Base-by-base conservation (phyloP, 2,797 vertebrate species). In the Poecilia gillii region DNA sequence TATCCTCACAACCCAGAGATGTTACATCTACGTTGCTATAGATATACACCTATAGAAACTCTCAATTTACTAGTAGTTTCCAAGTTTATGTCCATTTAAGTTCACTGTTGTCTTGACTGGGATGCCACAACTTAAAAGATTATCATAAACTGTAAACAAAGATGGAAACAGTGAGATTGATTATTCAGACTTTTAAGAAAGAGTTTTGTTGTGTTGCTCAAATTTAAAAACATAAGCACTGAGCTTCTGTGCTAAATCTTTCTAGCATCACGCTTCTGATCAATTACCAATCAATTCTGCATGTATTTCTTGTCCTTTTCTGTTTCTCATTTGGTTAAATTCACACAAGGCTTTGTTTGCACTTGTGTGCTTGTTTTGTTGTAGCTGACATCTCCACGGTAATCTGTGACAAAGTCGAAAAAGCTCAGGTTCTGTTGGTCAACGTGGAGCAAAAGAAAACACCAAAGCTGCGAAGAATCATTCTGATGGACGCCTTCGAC, bases 381-480 rank as follows among this genome's bases (percentile, higher is more conserved):
- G 23, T 94, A 99, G 98, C 98, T 47, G 97, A 99, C 83, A 98
- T 99, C 88, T 96, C 97, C 88, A 99, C 96, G 0, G 98, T 99
- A 76, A 97, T 99, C 70, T 99, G 98, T 68, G 98, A 99, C 92
- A 99, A 97, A 73, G 93, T 95, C 0, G 97, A 98, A 82, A 99
- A 99, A 89, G 98, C 97, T 39, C 90, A 88, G 79, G 94, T 97
- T 57, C 97, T 99, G 55, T 90, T 99, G 73, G 97, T 96, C 46
- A 98, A 99, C 0, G 96, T 99, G 92, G 97, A 98, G 93, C 95
- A 93, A 84, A 95, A 90, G 79, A 96, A 98, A 85, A 99, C 96
- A 0, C 96, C 96, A 0, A 96, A 96, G 66, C 94, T 99, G 85
- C 96, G 93, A 80, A 95, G 94, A 78, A 96, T 99, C 83, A 95